Evolutionary conservation across 1,140 invertebrate genomes (phyloP).

Genomic region (Hirudo medicinalis): DNA sequence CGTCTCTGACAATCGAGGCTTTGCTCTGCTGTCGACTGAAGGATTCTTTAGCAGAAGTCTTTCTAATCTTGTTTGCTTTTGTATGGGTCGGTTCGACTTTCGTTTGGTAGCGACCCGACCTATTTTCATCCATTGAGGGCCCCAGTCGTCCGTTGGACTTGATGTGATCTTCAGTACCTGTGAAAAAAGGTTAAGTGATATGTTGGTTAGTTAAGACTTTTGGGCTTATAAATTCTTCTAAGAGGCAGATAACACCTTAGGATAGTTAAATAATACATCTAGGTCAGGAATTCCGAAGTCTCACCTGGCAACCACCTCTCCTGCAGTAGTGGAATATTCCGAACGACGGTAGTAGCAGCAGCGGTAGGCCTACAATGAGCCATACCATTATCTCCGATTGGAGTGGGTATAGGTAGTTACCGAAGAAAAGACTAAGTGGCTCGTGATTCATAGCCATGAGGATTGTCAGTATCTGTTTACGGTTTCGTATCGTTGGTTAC

Average conservation of each 20-base stretch:
- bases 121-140: background rate
- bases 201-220: no score
- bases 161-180: background rate
- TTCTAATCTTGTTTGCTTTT: no score
- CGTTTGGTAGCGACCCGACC: background rate
- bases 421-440: slow-evolving; percentile 11
- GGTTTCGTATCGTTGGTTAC: background rate
- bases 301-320: slow-evolving; percentile 31
- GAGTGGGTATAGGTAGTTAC: slow-evolving; percentile 21
- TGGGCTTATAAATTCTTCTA: no score
- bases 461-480: slow-evolving; percentile 10
- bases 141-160: background rate
- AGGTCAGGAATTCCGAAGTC: slow-evolving; percentile 19
- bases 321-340: slow-evolving; percentile 36
- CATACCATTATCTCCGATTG: slow-evolving; percentile 33
- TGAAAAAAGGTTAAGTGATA: no score
- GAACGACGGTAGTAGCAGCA: slow-evolving; percentile 29
- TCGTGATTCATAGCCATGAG: slow-evolving; percentile 19
- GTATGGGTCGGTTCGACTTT: background rate
- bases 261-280: no score
- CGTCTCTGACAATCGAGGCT: no score
- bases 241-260: no score
- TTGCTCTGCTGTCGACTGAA: no score
- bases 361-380: slow-evolving; percentile 26
- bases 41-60: no score